Evolutionary conservation across 2,888 invertebrate species (phyloP), one percentile per base, ranked within the genome.

Genomic region (Glaucopsyche alexis): DNA sequence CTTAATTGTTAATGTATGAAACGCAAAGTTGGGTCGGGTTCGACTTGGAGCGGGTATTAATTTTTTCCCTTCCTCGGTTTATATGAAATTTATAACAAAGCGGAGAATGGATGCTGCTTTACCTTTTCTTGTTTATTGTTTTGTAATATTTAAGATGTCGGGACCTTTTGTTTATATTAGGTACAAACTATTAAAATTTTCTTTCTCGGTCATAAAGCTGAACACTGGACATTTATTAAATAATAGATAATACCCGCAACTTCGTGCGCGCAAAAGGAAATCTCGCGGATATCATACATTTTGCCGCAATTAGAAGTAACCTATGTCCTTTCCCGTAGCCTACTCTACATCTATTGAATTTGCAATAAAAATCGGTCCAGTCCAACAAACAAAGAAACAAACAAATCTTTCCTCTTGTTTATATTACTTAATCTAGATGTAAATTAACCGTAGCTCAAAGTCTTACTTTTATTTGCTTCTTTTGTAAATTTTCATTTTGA

Each of bases 11-110:
- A 29, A 69, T 69, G 49, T 29, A 69, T 29, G 69, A 49, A 49
- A 67, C 8, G 69, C 49, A 49, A 69, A 69, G 45, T 49, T 45
- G 69, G 69, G 69, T 69, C 19, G 69, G 69, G 49, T 69, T 47
- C 69, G 29, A 47, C 69, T 49, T 69, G 29, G 69, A 47, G 29
- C 49, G 49, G 16, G 29, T 47, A 49, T 69, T 69, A 29, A 67
- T 47, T 69, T 69, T 69, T 69, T 69, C 69, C 69, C 45, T 45
- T 49, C 29, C 69, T 49, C 69, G 49, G 69, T 69, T 69, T 69
- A 69, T 69, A 29, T 49, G 19, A 69, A 69, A 49, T 49, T 69
- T 69, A 67, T 67, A 67, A 67, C 69, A 69, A 60, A 69, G 19
- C 3, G 45, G 29, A 69, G 14, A 69, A 69, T 19, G 47, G 16